A percentile compares a stretch with the other conserved stretches of the same genome.
phyloP scores from a whole-genome alignment of 1,140 invertebrate species.

The Mamestra configurata region DNA sequence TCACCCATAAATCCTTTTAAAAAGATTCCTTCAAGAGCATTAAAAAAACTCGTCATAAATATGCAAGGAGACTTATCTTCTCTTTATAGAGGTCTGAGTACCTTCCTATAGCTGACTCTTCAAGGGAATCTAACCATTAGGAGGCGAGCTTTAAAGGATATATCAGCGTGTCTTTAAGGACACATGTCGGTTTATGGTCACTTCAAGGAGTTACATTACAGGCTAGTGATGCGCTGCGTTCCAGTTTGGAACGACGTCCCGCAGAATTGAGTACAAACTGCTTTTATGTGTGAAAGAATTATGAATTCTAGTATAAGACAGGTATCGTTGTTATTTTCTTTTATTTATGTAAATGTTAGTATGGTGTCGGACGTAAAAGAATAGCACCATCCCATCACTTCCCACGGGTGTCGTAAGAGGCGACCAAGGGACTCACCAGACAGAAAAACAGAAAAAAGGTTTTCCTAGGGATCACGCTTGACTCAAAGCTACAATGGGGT shows the following conservation, averaged over 20 bases:
- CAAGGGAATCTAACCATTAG: neutral
- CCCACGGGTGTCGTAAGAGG: too few relatives aligned
- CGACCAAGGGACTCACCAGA: too few relatives aligned
- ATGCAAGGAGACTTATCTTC: constrained; percentile 20
- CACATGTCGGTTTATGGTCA: constrained; percentile 45
- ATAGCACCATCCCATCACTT: too few relatives aligned
- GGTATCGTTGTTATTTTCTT: too few relatives aligned
- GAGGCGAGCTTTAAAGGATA: too few relatives aligned
- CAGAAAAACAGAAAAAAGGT: too few relatives aligned
- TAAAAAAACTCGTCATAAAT: constrained; percentile 28
- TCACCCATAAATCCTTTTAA: constrained; percentile 5
- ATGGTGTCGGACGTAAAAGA: too few relatives aligned
- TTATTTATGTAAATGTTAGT: too few relatives aligned
- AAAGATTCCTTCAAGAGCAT: constrained; percentile 17
- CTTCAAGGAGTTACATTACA: constrained; percentile 43
- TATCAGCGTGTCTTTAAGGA: neutral
- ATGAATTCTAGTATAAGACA: neutral
- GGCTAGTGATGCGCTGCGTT: neutral
- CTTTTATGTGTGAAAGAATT: neutral
- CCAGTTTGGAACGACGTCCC: neutral
- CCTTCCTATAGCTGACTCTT: neutral
- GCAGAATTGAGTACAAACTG: neutral
- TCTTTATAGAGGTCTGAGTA: constrained; percentile 31
- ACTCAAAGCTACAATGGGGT: too few relatives aligned
- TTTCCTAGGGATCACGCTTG: too few relatives aligned